These are phyloP conservation scores for Spea multiplicata DNA, from an alignment of 2,113 vertebrate species.

Conservation along the genomic window DNA sequence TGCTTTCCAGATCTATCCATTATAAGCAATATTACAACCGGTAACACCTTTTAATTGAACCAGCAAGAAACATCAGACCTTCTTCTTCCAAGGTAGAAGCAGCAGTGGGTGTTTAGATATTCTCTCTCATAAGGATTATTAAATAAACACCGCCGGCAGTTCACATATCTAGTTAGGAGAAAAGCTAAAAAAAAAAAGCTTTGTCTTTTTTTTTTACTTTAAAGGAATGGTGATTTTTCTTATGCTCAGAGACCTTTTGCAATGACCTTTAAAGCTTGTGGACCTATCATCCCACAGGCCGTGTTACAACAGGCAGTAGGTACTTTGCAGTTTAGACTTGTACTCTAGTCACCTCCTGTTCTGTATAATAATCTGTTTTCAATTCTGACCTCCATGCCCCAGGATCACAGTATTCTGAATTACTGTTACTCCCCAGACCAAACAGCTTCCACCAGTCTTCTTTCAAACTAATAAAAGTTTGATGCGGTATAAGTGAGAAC, in stretches of 20 bases:
- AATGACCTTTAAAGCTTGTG: constrained; percentile 33
- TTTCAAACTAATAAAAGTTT: constrained; percentile 44
- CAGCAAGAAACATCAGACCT: constrained; percentile 22
- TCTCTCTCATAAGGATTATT: constrained; percentile 28
- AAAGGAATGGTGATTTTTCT: constrained; percentile 14
- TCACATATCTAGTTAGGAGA: constrained; percentile 17
- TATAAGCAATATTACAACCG: constrained; percentile 30
- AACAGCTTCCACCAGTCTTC: constrained; percentile 23
- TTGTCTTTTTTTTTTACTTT: constrained; percentile 35
- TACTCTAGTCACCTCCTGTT: constrained; percentile 43
- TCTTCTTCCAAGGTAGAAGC: constrained; percentile 27
- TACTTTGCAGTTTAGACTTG: constrained; percentile 42
- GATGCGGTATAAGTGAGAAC: constrained; percentile 33
- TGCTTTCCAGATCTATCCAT: constrained; percentile 21
- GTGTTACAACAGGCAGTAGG: constrained; percentile 45
- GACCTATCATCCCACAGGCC: constrained; percentile 46
- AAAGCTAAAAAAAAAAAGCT: background rate
- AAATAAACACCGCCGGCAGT: constrained; percentile 16
- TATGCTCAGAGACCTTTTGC: constrained; percentile 38
- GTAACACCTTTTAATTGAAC: constrained; percentile 24
- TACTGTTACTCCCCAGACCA: constrained; percentile 42
- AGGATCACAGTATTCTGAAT: constrained; percentile 42
- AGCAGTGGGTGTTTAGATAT: background rate
- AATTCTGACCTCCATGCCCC: constrained; percentile 30
- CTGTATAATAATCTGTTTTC: constrained; percentile 46